Conservation (phyloP, 2,113 vertebrate species). For the Camarhynchus parvulus region DNA sequence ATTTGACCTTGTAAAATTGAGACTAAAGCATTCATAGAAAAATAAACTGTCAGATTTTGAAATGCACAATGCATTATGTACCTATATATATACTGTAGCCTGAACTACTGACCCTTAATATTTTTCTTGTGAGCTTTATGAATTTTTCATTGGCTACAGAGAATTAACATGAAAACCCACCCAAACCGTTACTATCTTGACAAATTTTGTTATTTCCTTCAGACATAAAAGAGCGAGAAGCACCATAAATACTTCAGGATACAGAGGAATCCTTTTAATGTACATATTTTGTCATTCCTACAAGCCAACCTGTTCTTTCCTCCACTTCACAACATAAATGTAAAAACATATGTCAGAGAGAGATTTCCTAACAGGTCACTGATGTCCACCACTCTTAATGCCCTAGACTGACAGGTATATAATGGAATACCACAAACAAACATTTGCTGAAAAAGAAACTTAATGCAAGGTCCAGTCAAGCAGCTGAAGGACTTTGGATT, state of each 20-base stretch:
- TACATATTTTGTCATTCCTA: not conserved
- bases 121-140: not conserved
- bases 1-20: not conserved
- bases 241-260: not conserved
- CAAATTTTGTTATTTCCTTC: not conserved
- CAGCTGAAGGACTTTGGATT: not conserved
- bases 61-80: not conserved
- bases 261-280: not conserved
- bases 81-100: not conserved
- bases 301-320: not conserved
- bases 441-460: not conserved
- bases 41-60: constrained; percentile 2
- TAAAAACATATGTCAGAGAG: not conserved
- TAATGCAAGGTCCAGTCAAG: not conserved
- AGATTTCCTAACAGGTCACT: constrained; percentile 20
- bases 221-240: not conserved
- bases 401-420: constrained; percentile 7
- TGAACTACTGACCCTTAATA: constrained; percentile 21
- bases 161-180: not conserved
- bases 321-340: not conserved
- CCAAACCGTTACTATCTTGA: not conserved
- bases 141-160: constrained; percentile 24
- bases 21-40: not conserved
- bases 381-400: not conserved
- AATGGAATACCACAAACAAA: constrained; percentile 36